Base-by-base conservation (phyloP, 2,113 vertebrate genomes). In the Rhizomys pruinosus region DNA sequence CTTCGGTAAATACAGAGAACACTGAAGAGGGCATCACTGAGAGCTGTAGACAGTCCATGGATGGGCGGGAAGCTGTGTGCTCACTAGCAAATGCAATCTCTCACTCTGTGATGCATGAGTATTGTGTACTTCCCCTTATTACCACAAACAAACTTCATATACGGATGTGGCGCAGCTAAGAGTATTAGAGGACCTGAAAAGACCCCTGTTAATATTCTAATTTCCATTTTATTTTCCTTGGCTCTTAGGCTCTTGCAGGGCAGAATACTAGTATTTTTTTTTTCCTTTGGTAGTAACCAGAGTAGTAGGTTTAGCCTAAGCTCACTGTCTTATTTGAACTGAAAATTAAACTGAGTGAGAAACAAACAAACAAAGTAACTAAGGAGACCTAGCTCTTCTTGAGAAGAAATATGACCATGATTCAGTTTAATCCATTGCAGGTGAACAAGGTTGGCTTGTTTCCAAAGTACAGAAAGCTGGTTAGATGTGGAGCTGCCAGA, bases 211-310 rank as follows among this genome's bases (percentile, higher is more conserved):
- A 44, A 59, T 12, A 9, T 29, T 0, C 0, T 47, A 52, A 80
- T 87, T 77, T 73, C n/a, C n/a, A 5, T 61, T 77, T 93, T 52
- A 47, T 39, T 90, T 94, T 92, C 42, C 61, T 90, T 94, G 87
- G 42, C 29, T 93, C 16, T 77, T 93, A 8, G 69, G 22, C 42
- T 93, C 52, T 71, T 4, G 4, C 17, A 55, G 63, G n/a, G 27
- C 27, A 74, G 64, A 89, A 76, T 55, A 32, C 7, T 61, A 79
- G 20, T 66, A 55, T 37, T 89, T 57, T 42, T 89, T 47, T 42
- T 52, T 91, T 47, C 92, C 57, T 90, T 85, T 71, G 29, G 27
- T 66, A 78, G 57, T 44, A 90, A 68, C 73, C 15, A 80, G 13
- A 76, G 91, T 74, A 87, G 39, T 13, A 74, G 42, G 61, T 44